A percentile compares a stretch with the other conserved stretches of the same genome.
phyloP scores from a whole-genome alignment of 1,140 invertebrate genomes.

The Battus philenor region DNA sequence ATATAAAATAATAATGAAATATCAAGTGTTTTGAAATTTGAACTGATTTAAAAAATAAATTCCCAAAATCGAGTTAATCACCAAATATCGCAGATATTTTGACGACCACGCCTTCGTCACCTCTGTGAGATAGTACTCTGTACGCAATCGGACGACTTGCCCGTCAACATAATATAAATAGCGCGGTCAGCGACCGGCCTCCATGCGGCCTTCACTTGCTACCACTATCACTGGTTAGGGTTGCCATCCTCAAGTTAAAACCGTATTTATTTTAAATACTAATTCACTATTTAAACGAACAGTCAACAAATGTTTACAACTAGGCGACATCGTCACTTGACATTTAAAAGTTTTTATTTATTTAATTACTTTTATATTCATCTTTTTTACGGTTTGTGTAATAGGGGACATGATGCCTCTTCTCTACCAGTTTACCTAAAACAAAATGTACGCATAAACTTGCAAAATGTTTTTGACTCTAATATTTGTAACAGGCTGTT shows the following conservation, averaged over 20 bases:
- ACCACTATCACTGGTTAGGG: conserved; percentile 26
- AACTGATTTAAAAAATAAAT: no score
- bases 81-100: conserved; percentile 20
- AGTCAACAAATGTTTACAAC: not conserved
- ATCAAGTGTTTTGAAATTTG: no score
- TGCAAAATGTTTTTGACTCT: no score
- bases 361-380: not conserved
- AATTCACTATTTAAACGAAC: not conserved
- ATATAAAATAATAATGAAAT: no score
- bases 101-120: conserved; percentile 25
- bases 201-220: conserved; percentile 58
- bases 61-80: no score
- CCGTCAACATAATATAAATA: conserved; percentile 50
- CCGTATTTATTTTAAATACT: not conserved
- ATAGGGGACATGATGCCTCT: no score
- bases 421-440: no score
- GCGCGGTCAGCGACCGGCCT: conserved; percentile 66
- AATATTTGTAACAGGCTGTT: no score
- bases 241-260: conserved; percentile 20
- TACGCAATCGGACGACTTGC: conserved; percentile 18
- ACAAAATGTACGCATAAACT: no score
- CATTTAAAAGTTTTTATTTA: no score
- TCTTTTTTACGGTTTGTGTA: not conserved
- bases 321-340: no score
- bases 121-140: conserved; percentile 32